Conservation (phyloP, 2,888 invertebrate genomes). For the Andrena minutula region DNA sequence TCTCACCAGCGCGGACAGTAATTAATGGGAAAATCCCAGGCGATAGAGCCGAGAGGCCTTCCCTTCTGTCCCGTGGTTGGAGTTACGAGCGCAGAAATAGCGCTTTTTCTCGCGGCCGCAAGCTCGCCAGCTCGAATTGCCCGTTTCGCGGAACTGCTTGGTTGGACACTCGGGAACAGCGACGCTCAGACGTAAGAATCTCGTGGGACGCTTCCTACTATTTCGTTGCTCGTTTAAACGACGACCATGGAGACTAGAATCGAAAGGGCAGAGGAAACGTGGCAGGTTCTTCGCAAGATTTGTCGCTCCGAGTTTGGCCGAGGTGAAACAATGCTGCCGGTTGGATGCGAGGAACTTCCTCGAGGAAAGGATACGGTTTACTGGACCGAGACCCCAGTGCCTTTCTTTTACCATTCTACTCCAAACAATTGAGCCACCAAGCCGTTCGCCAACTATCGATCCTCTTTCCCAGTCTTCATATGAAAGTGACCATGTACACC, state of each 20-base stretch:
- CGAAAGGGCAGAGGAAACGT: background rate
- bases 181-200: constrained; percentile 23
- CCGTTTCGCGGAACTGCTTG: constrained; percentile 37
- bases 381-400: constrained; percentile 51
- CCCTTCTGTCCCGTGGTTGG: constrained; percentile 49
- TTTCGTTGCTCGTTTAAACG: background rate
- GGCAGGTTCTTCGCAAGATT: background rate
- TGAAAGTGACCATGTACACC: constrained; percentile 10
- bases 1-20: constrained; percentile 50
- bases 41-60: constrained; percentile 41
- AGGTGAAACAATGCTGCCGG: constrained; percentile 37
- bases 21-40: constrained; percentile 64
- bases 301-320: background rate
- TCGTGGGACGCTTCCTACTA: background rate
- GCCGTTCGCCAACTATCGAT: constrained; percentile 12
- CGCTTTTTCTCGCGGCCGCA: constrained; percentile 55
- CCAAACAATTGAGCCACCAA: constrained; percentile 31
- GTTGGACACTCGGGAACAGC: constrained; percentile 14
- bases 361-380: constrained; percentile 42
- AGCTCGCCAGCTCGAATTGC: constrained; percentile 22
- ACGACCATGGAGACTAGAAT: background rate
- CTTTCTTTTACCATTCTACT: constrained; percentile 42
- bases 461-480: constrained; percentile 11
- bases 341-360: constrained; percentile 40
- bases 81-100: constrained; percentile 52